Evolutionary conservation across 2,888 invertebrate species (phyloP), one percentile per base, ranked within the genome.

Genomic region (Diploptera punctata): DNA sequence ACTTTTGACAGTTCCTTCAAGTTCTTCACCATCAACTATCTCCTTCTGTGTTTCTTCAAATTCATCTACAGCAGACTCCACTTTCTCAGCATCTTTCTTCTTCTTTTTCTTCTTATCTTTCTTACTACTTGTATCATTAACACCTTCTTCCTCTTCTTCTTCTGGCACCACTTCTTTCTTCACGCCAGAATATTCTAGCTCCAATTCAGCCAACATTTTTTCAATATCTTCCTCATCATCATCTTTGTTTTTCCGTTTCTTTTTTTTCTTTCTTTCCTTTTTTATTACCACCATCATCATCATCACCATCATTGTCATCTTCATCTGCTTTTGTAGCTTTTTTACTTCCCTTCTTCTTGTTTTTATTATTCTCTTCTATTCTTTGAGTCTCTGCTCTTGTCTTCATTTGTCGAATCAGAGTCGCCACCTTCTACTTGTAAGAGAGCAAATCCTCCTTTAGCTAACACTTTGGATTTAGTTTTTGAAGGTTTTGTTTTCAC

Each of bases 191-290:
- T 93, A 92, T 84, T 94, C 94, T 84, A 93, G 86, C 83, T 92
- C 91, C 75, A 95, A 83, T 83, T 95, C 94, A 13, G 94, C 94
- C 75, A 95, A 83, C 74, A 93, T 91, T 82, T 93, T 93, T 79
- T 95, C 94, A 74, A 95, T 84, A 81, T 94, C 94, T 71, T 89
- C 89, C 75, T 93, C 93, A 81, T 92, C 91, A 79, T 92, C 92
- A 60, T 79, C 79, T 76, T 89, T 90, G 84, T 91, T 93, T 79
- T 90, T 88, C 79, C 89, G 90, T 3, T 77, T 68, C 49, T 79
- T 79, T 69, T 79, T 78, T 16, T 78, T 77, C 29, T 75, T 76
- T 60, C 74, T 71, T 21, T 73, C 73, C 54, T 71, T 75, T 44
- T n/a, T 67, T 70, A 16, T 5, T 43, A 54, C n/a, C 0, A n/a